Percentiles rank a stretch among this genome's conserved stretches.
Evolutionary conservation across 2,888 invertebrate genomes (phyloP).

Genomic region (Plagiodera versicolora): DNA sequence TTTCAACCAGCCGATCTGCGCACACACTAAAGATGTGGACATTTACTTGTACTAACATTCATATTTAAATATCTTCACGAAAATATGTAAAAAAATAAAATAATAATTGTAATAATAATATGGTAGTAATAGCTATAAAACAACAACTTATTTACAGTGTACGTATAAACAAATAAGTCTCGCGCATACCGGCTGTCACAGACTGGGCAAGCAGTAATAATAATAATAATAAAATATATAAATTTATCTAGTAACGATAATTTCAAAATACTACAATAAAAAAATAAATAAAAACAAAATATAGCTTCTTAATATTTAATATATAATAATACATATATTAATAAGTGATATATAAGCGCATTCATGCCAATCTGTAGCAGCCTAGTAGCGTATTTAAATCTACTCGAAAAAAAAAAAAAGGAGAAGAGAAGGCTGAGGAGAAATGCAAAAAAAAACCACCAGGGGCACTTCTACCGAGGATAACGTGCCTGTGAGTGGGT

Average conservation of each 20-base stretch:
- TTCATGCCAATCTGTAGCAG: constrained; percentile 40
- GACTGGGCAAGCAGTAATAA: constrained; percentile 42
- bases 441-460: constrained; percentile 38
- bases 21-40: constrained; percentile 52
- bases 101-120: constrained; percentile 56
- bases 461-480: constrained; percentile 21
- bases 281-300: constrained; percentile 56
- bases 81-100: constrained; percentile 59
- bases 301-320: constrained; percentile 49
- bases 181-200: constrained; percentile 41
- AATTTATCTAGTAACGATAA: constrained; percentile 55
- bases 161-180: constrained; percentile 53
- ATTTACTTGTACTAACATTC: constrained; percentile 57
- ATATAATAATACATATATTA: constrained; percentile 47
- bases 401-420: too few relatives aligned
- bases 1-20: constrained; percentile 55
- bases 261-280: constrained; percentile 53
- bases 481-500: too few relatives aligned
- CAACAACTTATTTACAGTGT: constrained; percentile 57
- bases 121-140: constrained; percentile 57
- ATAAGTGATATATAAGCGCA: constrained; percentile 48
- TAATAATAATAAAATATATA: constrained; percentile 53
- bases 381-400: too few relatives aligned
- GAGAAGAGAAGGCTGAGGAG: constrained; percentile 41
- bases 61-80: constrained; percentile 58